Evolutionary conservation across 2,888 invertebrate genomes (phyloP), one percentile per base, ranked within the genome.

Genomic region (Urechis unicinctus): DNA sequence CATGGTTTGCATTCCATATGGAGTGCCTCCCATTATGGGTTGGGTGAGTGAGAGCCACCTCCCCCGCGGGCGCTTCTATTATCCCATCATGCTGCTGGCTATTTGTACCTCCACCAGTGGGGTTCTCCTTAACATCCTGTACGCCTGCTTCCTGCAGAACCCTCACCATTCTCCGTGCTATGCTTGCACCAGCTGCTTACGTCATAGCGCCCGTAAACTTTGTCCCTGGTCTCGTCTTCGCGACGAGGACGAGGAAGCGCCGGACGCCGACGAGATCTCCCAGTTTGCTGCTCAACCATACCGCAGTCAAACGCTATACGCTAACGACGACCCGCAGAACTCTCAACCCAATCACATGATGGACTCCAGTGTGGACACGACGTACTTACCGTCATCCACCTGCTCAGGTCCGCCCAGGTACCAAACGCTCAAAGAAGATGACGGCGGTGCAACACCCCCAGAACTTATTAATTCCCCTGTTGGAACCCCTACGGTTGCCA

Each of bases 121-220:
- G 5, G 43, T 59, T 4, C 17, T 56, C 43, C 26, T 61, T 46
- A 51, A 56, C 53, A 44, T 50, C 26, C 6, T 55, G 9, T 61
- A 61, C 43, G 56, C 57, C 52, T 59, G 57, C 50, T 36, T 59
- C 17, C 50, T 61, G 26, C 58, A 61, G 49, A 36, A 42, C 9
- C 36, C 36, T 17, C 17, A 36, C 36, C 17, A 9, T 17, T 36
- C 36, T 9, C 36, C 36, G 9, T 36, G 9, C 36, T 36, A 17
- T 36, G 9, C 17, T 17, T 36, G 36, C 36, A 13, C 9, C 36
- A 13, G 36, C 36, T 17, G 36, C 9, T 17, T 9, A 9, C 9
- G 36, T 36, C 36, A 36, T 17, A 36, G 17, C 17, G 36, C 9
- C 9, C 9, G n/a, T n/a, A n/a, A n/a, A n/a, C n/a, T n/a, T n/a